These are phyloP conservation scores for Falco punctatus DNA, from an alignment of 2,113 vertebrate species.

Conservation along the genomic window DNA sequence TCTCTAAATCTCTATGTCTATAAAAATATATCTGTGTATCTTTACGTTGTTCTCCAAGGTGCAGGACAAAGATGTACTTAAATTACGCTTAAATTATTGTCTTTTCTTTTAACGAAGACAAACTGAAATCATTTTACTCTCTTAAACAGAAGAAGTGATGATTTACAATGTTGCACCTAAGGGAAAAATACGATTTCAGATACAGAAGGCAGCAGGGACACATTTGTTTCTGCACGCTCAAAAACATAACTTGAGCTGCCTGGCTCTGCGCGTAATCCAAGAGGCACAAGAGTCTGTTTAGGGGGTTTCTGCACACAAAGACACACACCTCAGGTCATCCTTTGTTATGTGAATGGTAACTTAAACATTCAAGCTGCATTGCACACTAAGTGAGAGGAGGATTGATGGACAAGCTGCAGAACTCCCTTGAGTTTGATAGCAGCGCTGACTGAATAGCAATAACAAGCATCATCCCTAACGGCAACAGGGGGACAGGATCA, in stretches of 20 bases:
- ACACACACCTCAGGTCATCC: not conserved
- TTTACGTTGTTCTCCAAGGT: not conserved
- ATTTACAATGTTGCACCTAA: not conserved
- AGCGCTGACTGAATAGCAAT: not conserved
- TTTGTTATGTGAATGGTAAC: not conserved
- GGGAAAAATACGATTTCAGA: not conserved
- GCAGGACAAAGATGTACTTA: not conserved
- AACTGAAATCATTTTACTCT: conserved; percentile 3
- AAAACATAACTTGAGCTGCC: not conserved
- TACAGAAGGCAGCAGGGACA: not conserved
- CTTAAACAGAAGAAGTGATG: not conserved
- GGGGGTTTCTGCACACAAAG: not conserved
- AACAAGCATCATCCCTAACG: not conserved
- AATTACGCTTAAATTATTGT: conserved; percentile 1
- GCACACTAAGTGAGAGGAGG: not conserved
- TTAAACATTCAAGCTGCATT: conserved; percentile 6
- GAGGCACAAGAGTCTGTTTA: not conserved
- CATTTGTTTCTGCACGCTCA: accelerated
- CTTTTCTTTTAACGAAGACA: not conserved
- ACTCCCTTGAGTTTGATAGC: not conserved
- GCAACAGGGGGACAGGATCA: not conserved
- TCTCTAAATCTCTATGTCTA: not conserved
- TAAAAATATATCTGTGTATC: not conserved
- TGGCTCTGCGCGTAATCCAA: not conserved
- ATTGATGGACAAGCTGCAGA: conserved; percentile 30